Percentiles rank a stretch among this genome's conserved stretches.
Conservation (phyloP, 2,888 invertebrate species). For the Zygothrica quintamaculata region DNA sequence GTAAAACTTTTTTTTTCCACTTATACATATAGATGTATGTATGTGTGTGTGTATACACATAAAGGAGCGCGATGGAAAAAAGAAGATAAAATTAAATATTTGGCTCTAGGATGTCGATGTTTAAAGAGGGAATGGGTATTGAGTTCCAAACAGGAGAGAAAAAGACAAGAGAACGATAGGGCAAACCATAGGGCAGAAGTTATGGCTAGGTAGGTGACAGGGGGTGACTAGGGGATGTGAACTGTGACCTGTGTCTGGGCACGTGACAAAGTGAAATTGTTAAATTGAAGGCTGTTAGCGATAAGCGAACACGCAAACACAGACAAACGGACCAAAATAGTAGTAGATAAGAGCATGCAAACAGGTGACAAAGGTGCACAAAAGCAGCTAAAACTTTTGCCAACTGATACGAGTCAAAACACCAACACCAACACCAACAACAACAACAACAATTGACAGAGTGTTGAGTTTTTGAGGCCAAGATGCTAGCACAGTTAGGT, state of each 20-base stretch:
- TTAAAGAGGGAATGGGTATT: not conserved
- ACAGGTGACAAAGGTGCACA: conserved; percentile 44
- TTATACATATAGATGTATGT: too few species aligned
- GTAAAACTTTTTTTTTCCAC: conserved; percentile 44
- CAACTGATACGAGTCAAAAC: conserved; percentile 42
- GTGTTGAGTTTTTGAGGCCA: conserved; percentile 34
- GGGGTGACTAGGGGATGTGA: conserved; percentile 5
- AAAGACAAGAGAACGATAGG: not conserved
- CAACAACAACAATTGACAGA: conserved; percentile 33
- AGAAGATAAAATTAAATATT: conserved; percentile 50
- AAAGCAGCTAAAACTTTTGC: conserved; percentile 51
- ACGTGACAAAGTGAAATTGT: conserved; percentile 69
- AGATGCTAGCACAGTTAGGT: conserved; percentile 23
- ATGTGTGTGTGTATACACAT: too few species aligned
- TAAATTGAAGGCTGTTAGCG: conserved; percentile 63
- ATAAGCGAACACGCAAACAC: conserved; percentile 61
- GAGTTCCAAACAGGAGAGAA: not conserved
- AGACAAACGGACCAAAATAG: conserved; percentile 28
- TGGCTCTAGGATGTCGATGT: conserved; percentile 24
- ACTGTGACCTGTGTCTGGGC: conserved; percentile 24
- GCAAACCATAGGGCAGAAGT: not conserved
- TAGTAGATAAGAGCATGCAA: conserved; percentile 34
- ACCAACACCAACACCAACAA: conserved; percentile 8
- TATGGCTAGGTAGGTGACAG: not conserved
- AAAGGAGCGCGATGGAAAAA: conserved; percentile 44